Base-by-base conservation (phyloP, 53 echinoderm and acorn worm species). In the Astropecten irregularis region DNA sequence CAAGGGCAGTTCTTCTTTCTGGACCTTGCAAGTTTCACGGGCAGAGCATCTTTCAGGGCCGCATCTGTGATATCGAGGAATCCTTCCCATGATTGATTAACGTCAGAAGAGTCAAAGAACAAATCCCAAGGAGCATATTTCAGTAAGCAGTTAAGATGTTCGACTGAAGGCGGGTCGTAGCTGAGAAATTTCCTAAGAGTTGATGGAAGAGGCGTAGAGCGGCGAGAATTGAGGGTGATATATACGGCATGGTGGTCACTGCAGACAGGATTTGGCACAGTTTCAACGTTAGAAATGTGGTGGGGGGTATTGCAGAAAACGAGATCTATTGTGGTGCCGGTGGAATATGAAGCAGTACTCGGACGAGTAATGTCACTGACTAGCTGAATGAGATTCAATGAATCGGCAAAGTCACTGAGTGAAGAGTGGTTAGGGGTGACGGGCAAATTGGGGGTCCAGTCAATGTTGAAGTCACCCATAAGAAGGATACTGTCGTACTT, bases 81-180 rank as follows among this genome's bases (percentile, higher is more conserved):
- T 4, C 34, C 27, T 16, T 73, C 73, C 73, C 73, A 73, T 32
- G 51, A 52, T 20, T 36, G 50, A 20, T 73, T 50, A 30, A 73
- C 40, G 32, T 73, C 73, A 20, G 29, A 10, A 1, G 4, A 15
- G 25, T 74, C 31, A 16, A 74, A 6, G 57, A 54, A 74, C 21
- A 74, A 30, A 48, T 72, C 52, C 72, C 72, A 72, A 50, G 72
- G 72, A 72, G 52, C 72, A 50, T 50, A 52, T 31, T 50, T 34
- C 52, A 74, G 40, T 20, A 54, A 18, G 6, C 39, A 35, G 26
- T 74, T 74, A 1, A 74, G 40, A 30, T 74, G 76, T 9, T 54
- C 55, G 13, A 54, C 54, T 21, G 54, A 54, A 11, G 35, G 36
- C 57, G 22, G 54, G 19, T 35, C 35, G 31, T 74, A 74, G 37